These are phyloP conservation scores for Clarias fuscus DNA, from an alignment of 2,797 vertebrate genomes.

Conservation along the genomic window DNA sequence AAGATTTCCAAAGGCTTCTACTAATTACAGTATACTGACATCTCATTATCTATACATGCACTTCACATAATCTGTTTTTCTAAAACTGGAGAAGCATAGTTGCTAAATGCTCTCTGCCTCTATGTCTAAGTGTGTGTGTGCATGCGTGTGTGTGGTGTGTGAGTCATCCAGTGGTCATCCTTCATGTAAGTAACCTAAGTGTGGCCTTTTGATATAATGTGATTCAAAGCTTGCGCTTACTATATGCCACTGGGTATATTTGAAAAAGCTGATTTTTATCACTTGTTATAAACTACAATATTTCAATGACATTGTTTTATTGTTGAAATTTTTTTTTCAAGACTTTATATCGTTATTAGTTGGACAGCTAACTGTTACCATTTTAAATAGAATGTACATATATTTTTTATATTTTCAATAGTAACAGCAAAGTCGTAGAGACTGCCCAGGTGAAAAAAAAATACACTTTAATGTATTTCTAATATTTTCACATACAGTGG, in stretches of 20 bases:
- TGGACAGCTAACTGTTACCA: no score
- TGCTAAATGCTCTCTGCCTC: background rate
- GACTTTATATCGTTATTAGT: no score
- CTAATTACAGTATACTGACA: background rate
- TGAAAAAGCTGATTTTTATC: background rate
- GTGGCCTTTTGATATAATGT: background rate
- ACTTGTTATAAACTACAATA: background rate
- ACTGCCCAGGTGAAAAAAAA: no score
- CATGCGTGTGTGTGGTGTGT: background rate
- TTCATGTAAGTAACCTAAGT: background rate
- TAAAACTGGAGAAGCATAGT: background rate
- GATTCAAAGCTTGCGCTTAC: background rate
- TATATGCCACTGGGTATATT: background rate
- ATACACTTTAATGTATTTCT: no score
- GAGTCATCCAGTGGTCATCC: constrained; percentile 1
- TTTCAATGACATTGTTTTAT: background rate
- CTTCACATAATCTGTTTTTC: background rate
- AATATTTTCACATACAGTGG: no score
- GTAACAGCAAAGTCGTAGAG: no score
- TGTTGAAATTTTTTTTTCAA: background rate
- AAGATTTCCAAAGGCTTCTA: background rate
- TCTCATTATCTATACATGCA: background rate
- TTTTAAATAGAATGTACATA: no score
- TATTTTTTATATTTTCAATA: no score
- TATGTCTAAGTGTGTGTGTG: background rate